Evolutionary conservation across 2,888 invertebrate species (phyloP), one percentile per base, ranked within the genome.

Genomic region (Cylindroiulus punctatus): DNA sequence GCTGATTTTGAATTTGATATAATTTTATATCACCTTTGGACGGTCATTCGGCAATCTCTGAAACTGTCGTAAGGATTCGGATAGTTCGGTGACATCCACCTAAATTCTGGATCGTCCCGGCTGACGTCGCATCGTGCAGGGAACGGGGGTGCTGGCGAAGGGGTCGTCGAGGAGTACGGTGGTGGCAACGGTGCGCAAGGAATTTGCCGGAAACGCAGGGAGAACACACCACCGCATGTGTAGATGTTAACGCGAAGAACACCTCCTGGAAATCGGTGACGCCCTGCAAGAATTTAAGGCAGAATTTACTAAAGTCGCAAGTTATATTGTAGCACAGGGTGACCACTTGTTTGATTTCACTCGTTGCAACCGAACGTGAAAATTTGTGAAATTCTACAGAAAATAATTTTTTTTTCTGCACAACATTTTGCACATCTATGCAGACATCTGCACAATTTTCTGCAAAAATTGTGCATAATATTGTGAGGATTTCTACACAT

Each of bases 11-110:
- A n/a, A n/a, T n/a, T n/a, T n/a, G n/a, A n/a, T n/a, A n/a, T n/a
- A n/a, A n/a, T n/a, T n/a, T n/a, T n/a, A n/a, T n/a, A n/a, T 85
- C 12, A 85, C 85, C 42, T 85, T 81, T 76, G 36, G 19, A 85
- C 81, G 40, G 40, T 81, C 76, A 85, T 22, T 14, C 65, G n/a
- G 30, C 85, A 85, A n/a, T 81, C 40, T 30, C 30, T n/a, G 36
- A 19, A 81, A 40, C 36, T 40, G 40, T n/a, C 40, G 30, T 85
- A 85, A 36, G 30, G 40, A 14, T n/a, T 10, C n/a, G 85, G 85
- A 19, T 76, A 81, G 30, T 44, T 76, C n/a, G 85, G 85, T 1
- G 76, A 76, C 3, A 14, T 40, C 85, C 85, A 85, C 8, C 22
- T 42, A 19, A 81, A 81, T 40, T 85, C 76, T 7, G n/a, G 36